Evolutionary conservation across 2,888 invertebrate genomes (phyloP).

Genomic region (Euplexia lucipara): DNA sequence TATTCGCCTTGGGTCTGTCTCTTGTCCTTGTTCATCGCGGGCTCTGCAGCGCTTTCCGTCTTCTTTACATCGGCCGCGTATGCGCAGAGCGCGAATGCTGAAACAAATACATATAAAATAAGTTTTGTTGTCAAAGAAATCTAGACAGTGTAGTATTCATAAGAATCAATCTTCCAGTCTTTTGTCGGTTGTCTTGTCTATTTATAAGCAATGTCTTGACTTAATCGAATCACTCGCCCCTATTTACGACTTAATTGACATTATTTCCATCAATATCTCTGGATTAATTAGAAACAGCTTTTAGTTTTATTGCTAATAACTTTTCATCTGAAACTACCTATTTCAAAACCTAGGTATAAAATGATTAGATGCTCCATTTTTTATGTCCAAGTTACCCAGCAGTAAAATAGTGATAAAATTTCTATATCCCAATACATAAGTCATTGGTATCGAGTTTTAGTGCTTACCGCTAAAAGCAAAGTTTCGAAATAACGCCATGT

Average conservation of each 20-base stretch:
- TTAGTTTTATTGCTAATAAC: background rate
- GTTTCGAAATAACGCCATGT: constrained; percentile 30
- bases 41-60: constrained; percentile 65
- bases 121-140: background rate
- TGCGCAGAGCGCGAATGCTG: constrained; percentile 81
- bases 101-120: constrained; percentile 70
- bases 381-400: background rate
- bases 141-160: background rate
- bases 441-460: constrained; percentile 19
- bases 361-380: constrained; percentile 4
- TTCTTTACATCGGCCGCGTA: constrained; percentile 80
- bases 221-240: no score
- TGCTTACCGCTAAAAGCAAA: constrained; percentile 26
- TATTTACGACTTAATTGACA: background rate
- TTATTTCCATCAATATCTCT: background rate
- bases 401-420: constrained; percentile 34
- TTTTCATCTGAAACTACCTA: background rate
- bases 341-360: background rate
- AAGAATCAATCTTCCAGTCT: background rate
- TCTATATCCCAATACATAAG: background rate
- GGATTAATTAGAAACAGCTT: background rate
- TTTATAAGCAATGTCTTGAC: background rate
- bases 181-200: background rate
- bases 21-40: constrained; percentile 79
- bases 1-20: constrained; percentile 81